Base-by-base conservation (phyloP, 2,113 vertebrate genomes). In the Serilophus lunatus region DNA sequence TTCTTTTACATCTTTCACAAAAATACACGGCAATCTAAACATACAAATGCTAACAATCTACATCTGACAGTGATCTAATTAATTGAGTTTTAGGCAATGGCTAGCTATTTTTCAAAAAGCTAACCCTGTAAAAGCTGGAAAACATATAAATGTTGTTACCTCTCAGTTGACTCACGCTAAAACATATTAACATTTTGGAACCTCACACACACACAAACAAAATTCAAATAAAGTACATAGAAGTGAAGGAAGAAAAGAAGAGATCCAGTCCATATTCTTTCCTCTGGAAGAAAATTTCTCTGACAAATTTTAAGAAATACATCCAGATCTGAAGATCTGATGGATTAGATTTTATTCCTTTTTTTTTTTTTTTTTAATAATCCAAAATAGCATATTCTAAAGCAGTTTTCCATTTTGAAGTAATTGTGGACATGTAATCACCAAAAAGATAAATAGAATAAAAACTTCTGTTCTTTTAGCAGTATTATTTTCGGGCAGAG, bases 191-290 rank as follows among this genome's bases (percentile, higher is more conserved):
- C 1, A 19, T 45, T 93, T 53, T 89, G 50, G 40, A 88, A 92
- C 57, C 13, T 75, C n/a, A 60, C 20, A 29, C 2, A 3, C 23
- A 40, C 22, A 29, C 14, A 59, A 36, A 57, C 56, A 40, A 61
- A 24, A 16, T 31, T 13, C 0, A 0, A 47, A 82, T 16, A 59
- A 87, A 89, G 2, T 63, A 51, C 1, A 2, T 8, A 22, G 26
- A 93, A 56, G 9, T n/a, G 18, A 78, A 76, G 20, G 79, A 86
- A 68, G 4, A 7, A 68, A 79, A 81, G 4, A 56, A 61, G 44
- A 93, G 6, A 53, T 65, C 4, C 8, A 61, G 9, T 13, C 44
- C 7, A 51, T 40, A 1, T 40, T n/a, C n/a, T n/a, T n/a, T n/a
- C n/a, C n/a, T n/a, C n/a, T n/a, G n/a, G n/a, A n/a, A n/a, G 87